These are phyloP conservation scores for Taurulus bubalis DNA, from an alignment of 2,113 vertebrate genomes.

Conservation along the genomic window DNA sequence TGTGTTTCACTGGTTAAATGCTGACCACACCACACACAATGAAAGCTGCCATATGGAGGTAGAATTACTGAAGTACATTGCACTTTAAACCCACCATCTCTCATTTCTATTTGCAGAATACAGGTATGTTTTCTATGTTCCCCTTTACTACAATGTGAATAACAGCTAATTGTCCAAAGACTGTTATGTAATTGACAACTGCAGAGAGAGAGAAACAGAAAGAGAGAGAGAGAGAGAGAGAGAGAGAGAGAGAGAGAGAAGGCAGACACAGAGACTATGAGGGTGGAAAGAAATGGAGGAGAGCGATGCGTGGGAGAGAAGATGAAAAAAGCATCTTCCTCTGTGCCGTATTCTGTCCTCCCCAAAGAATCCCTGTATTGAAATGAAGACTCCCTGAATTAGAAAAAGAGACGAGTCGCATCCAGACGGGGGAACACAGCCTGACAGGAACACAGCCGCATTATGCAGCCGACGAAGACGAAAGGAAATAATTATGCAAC, in stretches of 20 bases:
- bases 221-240: neutral
- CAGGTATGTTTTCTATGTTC: neutral
- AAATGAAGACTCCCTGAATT: constrained; percentile 21
- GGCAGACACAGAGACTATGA: constrained; percentile 2
- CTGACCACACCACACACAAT: neutral
- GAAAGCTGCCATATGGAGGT: neutral
- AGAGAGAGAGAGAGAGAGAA: neutral
- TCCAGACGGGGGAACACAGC: constrained; percentile 3
- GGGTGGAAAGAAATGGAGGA: neutral
- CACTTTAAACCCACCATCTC: neutral
- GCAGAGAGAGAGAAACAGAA: neutral
- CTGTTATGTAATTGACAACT: neutral
- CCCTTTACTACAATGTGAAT: neutral
- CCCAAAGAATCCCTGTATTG: neutral
- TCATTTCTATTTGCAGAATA: neutral
- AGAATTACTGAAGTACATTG: neutral
- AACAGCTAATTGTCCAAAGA: neutral
- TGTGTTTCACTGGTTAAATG: neutral
- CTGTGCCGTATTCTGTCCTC: neutral
- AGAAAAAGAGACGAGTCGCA: constrained; percentile 14
- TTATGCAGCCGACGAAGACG: constrained; percentile 18
- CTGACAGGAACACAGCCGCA: constrained; percentile 24
- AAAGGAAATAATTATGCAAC: constrained; percentile 20
- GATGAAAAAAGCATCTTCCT: neutral
- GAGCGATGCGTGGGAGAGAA: neutral